A percentile compares a stretch with the other conserved stretches of the same genome.
Evolutionary conservation across 1,140 invertebrate genomes (phyloP).

Genomic region (Bombus cullumanus): DNA sequence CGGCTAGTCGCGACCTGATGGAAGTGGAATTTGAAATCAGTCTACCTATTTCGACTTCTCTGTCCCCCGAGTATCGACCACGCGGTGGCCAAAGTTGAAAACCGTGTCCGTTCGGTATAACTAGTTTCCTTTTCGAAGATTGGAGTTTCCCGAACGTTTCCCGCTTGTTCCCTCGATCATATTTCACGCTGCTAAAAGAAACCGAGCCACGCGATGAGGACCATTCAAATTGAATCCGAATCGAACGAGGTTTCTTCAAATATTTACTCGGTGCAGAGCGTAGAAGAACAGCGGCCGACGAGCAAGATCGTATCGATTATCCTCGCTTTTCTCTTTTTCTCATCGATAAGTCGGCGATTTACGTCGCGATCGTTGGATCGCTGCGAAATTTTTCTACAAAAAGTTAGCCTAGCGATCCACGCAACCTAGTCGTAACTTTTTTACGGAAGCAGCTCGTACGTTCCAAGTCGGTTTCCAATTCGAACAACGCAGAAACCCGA

Average conservation of each 20-base stretch:
- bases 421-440: too few relatives aligned
- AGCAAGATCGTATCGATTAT: neutral
- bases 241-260: neutral
- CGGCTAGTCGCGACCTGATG: slow-evolving; percentile 16
- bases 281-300: too few relatives aligned
- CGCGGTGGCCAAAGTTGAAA: slow-evolving; percentile 57
- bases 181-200: slow-evolving; percentile 20
- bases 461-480: slow-evolving; percentile 4
- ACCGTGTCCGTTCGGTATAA: slow-evolving; percentile 55
- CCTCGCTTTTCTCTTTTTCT: neutral
- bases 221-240: slow-evolving; percentile 3
- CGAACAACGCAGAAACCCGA: neutral
- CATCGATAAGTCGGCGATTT: neutral
- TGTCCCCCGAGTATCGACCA: slow-evolving; percentile 46
- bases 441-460: neutral
- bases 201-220: neutral
- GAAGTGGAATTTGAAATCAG: slow-evolving; percentile 57
- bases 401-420: neutral
- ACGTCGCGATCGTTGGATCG: neutral
- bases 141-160: slow-evolving; percentile 43
- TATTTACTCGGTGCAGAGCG: neutral
- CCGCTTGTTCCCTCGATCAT: slow-evolving; percentile 42
- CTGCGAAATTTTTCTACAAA: neutral
- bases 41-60: slow-evolving; percentile 45
- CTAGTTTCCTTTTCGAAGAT: slow-evolving; percentile 62